Conservation (phyloP, 2,888 invertebrate species). For the Tinea trinotella region DNA sequence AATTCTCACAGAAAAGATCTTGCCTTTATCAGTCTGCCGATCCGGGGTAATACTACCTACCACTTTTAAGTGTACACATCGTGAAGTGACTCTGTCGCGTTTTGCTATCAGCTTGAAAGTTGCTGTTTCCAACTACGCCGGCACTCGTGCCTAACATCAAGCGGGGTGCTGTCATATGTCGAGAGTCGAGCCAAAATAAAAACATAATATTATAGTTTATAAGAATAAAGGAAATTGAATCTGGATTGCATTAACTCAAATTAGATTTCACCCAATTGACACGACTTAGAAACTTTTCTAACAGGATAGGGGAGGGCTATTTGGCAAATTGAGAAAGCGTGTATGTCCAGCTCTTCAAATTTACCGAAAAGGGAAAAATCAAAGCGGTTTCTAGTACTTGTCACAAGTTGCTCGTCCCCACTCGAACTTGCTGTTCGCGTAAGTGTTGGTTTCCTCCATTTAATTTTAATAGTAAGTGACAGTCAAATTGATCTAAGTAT, state of each 20-base stretch:
- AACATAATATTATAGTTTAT: neutral
- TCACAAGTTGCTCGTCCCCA: slow-evolving; percentile 29
- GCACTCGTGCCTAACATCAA: too few relatives aligned
- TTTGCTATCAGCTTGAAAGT: too few relatives aligned
- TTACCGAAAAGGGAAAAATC: slow-evolving; percentile 44
- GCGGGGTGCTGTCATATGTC: too few relatives aligned
- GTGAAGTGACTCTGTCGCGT: too few relatives aligned
- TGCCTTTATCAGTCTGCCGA: too few relatives aligned
- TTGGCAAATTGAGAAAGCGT: slow-evolving; percentile 58
- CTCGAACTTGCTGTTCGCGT: slow-evolving; percentile 25
- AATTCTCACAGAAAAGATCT: too few relatives aligned
- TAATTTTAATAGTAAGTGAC: too few relatives aligned
- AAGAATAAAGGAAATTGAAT: neutral
- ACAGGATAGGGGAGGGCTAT: slow-evolving; percentile 31
- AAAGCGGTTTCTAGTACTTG: slow-evolving; percentile 26
- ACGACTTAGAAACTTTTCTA: neutral
- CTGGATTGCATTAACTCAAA: neutral
- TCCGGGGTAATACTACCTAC: too few relatives aligned
- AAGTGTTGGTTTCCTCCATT: neutral
- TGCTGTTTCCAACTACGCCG: too few relatives aligned
- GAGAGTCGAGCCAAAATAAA: too few relatives aligned
- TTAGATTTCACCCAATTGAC: slow-evolving; percentile 9
- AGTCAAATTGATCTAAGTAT: too few relatives aligned
- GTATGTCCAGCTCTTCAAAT: slow-evolving; percentile 40
- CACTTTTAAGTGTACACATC: too few relatives aligned